Evolutionary conservation across 2,113 vertebrate species (phyloP), one percentile per base, ranked within the genome.

Genomic region (Eclectus roratus): DNA sequence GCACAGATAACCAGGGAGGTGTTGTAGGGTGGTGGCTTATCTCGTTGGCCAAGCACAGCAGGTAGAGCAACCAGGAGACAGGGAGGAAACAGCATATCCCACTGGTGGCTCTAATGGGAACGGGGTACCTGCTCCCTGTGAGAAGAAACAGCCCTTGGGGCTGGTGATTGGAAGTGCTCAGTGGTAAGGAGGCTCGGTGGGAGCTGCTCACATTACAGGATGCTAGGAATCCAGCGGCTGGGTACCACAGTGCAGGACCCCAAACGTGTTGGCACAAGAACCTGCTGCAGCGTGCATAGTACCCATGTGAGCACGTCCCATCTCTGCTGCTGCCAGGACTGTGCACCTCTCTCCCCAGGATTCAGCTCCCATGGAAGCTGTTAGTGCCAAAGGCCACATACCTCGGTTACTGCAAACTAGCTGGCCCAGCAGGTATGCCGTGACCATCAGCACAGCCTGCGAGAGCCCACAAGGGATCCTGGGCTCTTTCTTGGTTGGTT

Each of bases 161-260:
- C 33, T 76, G 66, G 43, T 64, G 56, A 35, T 0, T 7, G 19
- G 29, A 24, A 68, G 37, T 29, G 43, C 7, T 0, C 4, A 1
- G 69, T 21, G 33, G 61, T 35, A 68, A 63, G 3, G 61, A 63
- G 61, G 8, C 39, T 63, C 0, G 1, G 44, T 46, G 49, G 35
- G 65, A 88, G 33, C 53, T 44, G 60, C 76, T 88, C 27, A 18
- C 21, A 60, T n/a, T 49, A 44, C 49, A 46, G 35, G 13, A 35
- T 18, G 39, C 0, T 4, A 85, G 64, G 69, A 58, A 15, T 44
- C 39, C 27, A 52, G 79, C 55, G n/a, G 31, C 5, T 72, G 46
- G 28, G 50, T 53, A 63, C 31, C 1, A 2, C 0, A 6, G 35
- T 6, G 31, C 76, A 80, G 61, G 58, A 83, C 53, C 49, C 35